Evolutionary conservation across 2,113 vertebrate genomes (phyloP), one percentile per base, ranked within the genome.

Genomic region (Hiodon alosoides): DNA sequence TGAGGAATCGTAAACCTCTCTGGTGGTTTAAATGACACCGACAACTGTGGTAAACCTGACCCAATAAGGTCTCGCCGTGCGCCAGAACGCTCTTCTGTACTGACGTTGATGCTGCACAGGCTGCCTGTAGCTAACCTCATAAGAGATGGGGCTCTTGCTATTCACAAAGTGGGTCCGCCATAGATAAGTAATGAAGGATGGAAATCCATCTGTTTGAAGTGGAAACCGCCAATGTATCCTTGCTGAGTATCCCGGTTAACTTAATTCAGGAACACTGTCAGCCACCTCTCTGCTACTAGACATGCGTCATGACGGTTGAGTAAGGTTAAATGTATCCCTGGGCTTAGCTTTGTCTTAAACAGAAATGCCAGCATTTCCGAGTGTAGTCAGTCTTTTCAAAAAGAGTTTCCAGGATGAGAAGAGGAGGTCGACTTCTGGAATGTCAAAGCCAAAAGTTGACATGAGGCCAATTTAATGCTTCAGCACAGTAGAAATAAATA

Each of bases 51-150:
- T 74, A 66, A 67, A 67, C 72, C 61, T 57, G 62, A 66, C 72
- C 72, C 72, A 57, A 67, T 74, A 57, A 74, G 72, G 72, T 55
- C 61, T 48, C n/a, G 50, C 47, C 47, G 61, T 13, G 61, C 52
- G 47, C 46, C 31, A 46, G 51, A 67, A 66, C 51, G 14, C 62
- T 57, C 6, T 67, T 16, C 16, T 11, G 72, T 10, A 61, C 57
- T 66, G 62, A 74, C 62, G 62, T 66, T 66, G 72, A 74, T n/a
- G 61, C 62, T 55, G 72, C 17, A 11, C 72, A 57, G 72, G 52
- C 48, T 55, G 17, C 46, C 5, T 13, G 62, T 54, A 11, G 46
- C 14, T 6, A 14, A 5, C 54, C 54, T 57, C 5, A 71, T n/a
- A 48, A 13, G 57, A 71, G 55, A 50, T 13, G 5, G 57, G 16